Evolutionary conservation across 2,113 vertebrate genomes (phyloP).

Genomic region (Diglossa brunneiventris): DNA sequence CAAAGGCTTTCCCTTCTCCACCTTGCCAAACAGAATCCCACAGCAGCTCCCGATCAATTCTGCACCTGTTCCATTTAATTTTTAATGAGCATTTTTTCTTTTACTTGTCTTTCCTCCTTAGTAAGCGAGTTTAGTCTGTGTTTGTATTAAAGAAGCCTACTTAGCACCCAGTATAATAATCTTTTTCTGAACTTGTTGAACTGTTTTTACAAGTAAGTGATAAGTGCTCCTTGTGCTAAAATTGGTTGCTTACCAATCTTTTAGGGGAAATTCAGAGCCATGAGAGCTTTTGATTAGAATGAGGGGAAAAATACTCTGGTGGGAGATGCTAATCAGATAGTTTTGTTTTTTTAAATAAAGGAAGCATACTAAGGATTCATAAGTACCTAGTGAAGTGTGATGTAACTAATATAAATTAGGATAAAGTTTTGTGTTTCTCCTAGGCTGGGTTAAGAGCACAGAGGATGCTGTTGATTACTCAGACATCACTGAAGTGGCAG

Average conservation of each 20-base stretch:
- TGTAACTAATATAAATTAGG: not conserved
- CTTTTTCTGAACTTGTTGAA: not conserved
- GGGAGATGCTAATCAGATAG: not conserved
- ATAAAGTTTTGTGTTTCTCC: not conserved
- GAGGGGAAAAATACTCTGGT: not conserved
- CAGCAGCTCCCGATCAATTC: not conserved
- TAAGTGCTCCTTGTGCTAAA: not conserved
- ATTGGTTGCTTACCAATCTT: not conserved
- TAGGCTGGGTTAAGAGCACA: slow-evolving; percentile 96
- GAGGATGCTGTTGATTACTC: slow-evolving; percentile 98
- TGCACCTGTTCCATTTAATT: not conserved
- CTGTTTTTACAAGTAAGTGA: not conserved
- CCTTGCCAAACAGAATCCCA: not conserved
- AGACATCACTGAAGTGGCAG: slow-evolving; percentile 95
- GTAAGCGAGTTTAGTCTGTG: not conserved
- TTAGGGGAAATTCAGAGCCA: not conserved
- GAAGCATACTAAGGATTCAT: not conserved
- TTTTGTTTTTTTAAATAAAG: not conserved
- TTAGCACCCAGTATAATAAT: not conserved
- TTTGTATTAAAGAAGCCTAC: not conserved
- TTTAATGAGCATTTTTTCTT: not conserved
- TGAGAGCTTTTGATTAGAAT: not conserved
- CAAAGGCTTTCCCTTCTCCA: not conserved
- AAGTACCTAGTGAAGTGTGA: not conserved
- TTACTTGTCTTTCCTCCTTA: not conserved